phyloP scores from a whole-genome alignment of 2,797 vertebrate species.

The Helostoma temminkii region DNA sequence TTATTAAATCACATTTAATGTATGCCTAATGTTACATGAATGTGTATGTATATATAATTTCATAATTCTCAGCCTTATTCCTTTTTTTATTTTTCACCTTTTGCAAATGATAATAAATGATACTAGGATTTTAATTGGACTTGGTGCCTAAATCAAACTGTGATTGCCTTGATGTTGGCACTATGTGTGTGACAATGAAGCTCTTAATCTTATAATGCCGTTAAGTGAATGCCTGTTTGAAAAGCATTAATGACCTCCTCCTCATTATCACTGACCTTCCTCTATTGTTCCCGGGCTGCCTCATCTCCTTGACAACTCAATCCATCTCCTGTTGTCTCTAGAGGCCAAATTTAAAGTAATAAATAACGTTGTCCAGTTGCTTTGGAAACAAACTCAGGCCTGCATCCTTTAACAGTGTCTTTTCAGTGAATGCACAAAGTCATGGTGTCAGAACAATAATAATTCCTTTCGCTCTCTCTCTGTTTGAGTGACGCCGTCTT shows the following conservation, averaged over 20 bases:
- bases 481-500: no score
- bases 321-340: background rate
- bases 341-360: background rate
- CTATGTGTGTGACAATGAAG: background rate
- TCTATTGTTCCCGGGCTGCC: background rate
- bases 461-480: no score
- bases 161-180: background rate
- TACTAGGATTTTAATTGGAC: no score
- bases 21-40: no score
- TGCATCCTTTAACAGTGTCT: background rate
- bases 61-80: no score
- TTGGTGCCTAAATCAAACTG: no score
- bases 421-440: background rate
- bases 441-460: no score
- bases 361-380: background rate
- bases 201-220: background rate
- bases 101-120: no score
- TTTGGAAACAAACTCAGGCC: no score
- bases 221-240: background rate
- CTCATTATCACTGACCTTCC: conserved; percentile 2
- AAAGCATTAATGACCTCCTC: conserved; percentile 1
- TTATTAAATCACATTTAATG: no score
- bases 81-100: no score
- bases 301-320: background rate
- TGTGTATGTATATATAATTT: no score